Evolutionary conservation across 2,888 invertebrate genomes (phyloP).

Genomic region (Drosophila putrida): DNA sequence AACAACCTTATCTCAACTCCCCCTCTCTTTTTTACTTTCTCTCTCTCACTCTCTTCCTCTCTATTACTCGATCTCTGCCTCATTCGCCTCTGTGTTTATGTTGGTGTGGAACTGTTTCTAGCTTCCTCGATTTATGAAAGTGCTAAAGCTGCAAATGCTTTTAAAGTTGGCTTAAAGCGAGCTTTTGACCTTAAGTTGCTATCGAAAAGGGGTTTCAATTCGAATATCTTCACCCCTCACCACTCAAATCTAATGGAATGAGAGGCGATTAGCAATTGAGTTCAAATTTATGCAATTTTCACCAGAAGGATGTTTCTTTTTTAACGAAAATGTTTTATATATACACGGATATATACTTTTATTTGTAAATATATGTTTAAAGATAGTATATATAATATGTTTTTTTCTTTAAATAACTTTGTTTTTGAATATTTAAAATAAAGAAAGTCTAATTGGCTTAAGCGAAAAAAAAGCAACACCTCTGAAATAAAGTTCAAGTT

Average conservation of each 20-base stretch:
- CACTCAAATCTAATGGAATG: not conserved
- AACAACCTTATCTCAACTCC: not conserved
- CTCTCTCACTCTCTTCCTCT: not conserved
- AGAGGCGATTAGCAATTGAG: not conserved
- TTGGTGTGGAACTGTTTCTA: constrained; percentile 12
- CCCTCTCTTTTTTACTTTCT: not conserved
- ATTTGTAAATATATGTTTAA: too few relatives aligned
- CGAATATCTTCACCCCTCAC: not conserved
- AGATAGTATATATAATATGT: too few relatives aligned
- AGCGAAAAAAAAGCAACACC: too few relatives aligned
- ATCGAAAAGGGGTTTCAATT: not conserved
- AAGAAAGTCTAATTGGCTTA: too few relatives aligned
- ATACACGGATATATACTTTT: not conserved
- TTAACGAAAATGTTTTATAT: not conserved
- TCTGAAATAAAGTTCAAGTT: too few relatives aligned
- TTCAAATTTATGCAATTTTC: constrained; percentile 4
- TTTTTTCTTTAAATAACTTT: too few relatives aligned
- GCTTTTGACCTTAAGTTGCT: constrained; percentile 15
- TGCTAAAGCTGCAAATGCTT: constrained; percentile 32
- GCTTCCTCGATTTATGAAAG: constrained; percentile 26
- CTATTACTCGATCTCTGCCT: not conserved
- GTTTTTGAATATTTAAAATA: too few relatives aligned
- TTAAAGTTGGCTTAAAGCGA: constrained; percentile 35
- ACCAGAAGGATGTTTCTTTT: too few relatives aligned
- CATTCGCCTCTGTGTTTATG: not conserved